Evolutionary conservation across 92 coral and sea anemone species (phyloP), one percentile per base, ranked within the genome.

Genomic region (Isaurus tuberculatus): DNA sequence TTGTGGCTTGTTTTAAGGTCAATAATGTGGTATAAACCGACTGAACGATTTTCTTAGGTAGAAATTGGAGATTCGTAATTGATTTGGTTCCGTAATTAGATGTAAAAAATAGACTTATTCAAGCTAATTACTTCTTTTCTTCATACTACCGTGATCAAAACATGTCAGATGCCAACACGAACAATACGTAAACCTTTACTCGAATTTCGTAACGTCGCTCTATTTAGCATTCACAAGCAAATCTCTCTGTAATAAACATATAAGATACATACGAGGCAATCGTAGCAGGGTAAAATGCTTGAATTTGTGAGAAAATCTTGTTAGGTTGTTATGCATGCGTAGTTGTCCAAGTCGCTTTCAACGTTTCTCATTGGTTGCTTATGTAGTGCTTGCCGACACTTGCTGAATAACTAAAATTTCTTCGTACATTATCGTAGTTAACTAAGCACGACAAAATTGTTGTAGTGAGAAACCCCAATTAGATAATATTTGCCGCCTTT

Each of bases 121-220:
- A 29, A 3, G 23, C 70, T 57, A 75, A 34, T 20, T 57, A 14
- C 53, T 57, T 19, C 33, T 2, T 48, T 46, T 29, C 33, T 51
- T 60, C 34, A 64, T 75, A 28, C 46, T 77, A 27, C 32, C 20
- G 65, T 36, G 82, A 33, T n/a, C 40, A 55, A 57, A 77, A 77
- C 17, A 40, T 46, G 51, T 57, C 82, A 77, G 34, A 77, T 77
- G 82, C 82, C 82, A 42, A 34, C 70, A 77, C 51, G 69, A 34
- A 65, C 57, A 23, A 57, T 65, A 31, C 8, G 49, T 28, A 51
- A 16, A 73, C 37, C 10, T 44, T 34, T 49, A 19, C 68, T 20
- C 53, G 6, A 33, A 20, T 36, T 34, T 8, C 26, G 11, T 34
- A 49, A 36, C 14, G 46, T 34, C 58, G 29, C 33, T 14, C 13